Percentiles rank a stretch among this genome's conserved stretches.
phyloP scores from a whole-genome alignment of 2,888 invertebrate genomes.

The Glaucopsyche alexis region DNA sequence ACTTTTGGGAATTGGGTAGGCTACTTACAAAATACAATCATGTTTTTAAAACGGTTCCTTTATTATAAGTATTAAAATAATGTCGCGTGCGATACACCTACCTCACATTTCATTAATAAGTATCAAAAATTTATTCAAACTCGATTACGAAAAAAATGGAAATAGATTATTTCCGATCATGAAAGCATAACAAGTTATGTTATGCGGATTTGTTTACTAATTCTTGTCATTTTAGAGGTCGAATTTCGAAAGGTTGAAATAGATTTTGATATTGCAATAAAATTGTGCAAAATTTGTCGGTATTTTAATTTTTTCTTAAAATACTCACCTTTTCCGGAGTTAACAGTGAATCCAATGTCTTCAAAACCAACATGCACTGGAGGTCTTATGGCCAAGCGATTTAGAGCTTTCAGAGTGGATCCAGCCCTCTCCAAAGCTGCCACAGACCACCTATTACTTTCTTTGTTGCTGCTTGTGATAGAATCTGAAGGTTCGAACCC shows the following conservation, averaged over 20 bases:
- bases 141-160: too few relatives aligned
- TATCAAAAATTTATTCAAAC: too few relatives aligned
- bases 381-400: slow-evolving; percentile 79
- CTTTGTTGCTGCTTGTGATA: slow-evolving; percentile 30
- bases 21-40: too few relatives aligned
- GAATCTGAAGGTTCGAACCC: slow-evolving; percentile 16
- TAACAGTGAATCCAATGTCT: slow-evolving; percentile 78
- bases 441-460: slow-evolving; percentile 65
- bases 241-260: background rate
- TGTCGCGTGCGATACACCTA: too few relatives aligned
- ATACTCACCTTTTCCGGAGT: slow-evolving; percentile 62
- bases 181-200: background rate
- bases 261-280: background rate
- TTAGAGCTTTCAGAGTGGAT: slow-evolving; percentile 73
- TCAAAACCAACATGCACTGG: slow-evolving; percentile 81
- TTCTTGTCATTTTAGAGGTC: slow-evolving; percentile 15
- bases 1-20: too few relatives aligned
- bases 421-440: slow-evolving; percentile 74
- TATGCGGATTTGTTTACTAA: background rate
- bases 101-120: too few relatives aligned
- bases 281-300: background rate
- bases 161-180: background rate
- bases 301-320: background rate
- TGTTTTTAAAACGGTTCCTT: too few relatives aligned
- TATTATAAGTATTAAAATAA: too few relatives aligned